Evolutionary conservation across 2,113 vertebrate genomes (phyloP), one percentile per base, ranked within the genome.

Genomic region (Haemorhous mexicanus): DNA sequence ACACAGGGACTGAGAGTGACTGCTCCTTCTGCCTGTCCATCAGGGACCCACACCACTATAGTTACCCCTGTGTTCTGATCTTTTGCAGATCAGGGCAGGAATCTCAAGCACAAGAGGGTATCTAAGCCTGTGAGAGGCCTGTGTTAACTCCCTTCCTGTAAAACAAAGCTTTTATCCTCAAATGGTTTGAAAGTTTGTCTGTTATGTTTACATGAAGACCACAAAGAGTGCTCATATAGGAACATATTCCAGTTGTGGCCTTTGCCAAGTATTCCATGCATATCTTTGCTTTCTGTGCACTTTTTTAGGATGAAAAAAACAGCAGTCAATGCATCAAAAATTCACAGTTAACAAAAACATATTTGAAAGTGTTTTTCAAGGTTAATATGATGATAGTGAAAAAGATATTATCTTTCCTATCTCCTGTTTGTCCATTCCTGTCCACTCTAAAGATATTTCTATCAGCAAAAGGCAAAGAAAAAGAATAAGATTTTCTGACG

Each of bases 341-440:
- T 28, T 70, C 3, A 3, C 5, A 44, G 43, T 77, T 84, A 43
- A 68, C 12, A 91, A 85, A 95, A 84, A 52, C 21, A 74, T 64
- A 62, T 91, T 91, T 69, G 21, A 22, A 44, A 70, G n/a, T 18
- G 6, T 64, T 87, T 92, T 84, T 89, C 55, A 86, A 87, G 72
- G 41, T 89, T 91, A 92, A 81, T 82, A 77, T 9, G n/a, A 77
- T n/a, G 35, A 52, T 33, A 72, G 39, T 30, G 50, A 41, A 95
- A 94, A 92, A 61, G 4, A 49, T 79, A 56, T 55, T 84, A 16
- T 84, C 24, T 75, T 86, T 92, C 37, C 53, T 78, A 39, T 82
- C 43, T 85, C 33, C 5, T 39, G 16, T 69, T 93, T 90, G 24
- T 82, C 44, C 16, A 7, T n/a, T 90, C 26, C 46, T 68, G 14